phyloP scores from a whole-genome alignment of 2,888 invertebrate species.

The Anoplius nigerrimus region DNA sequence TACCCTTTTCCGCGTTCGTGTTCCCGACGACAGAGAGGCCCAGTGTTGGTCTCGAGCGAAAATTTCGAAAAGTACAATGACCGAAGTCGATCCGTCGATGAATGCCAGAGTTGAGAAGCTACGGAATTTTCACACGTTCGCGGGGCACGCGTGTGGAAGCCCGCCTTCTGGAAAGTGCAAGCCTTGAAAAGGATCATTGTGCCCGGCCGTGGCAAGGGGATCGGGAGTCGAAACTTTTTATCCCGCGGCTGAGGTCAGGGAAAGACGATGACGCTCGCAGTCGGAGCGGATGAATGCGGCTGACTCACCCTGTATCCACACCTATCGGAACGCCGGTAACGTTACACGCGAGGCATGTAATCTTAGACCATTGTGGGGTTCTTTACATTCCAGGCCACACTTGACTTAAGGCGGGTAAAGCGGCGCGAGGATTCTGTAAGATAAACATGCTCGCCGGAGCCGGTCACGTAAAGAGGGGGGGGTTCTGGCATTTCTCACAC shows the following conservation, averaged over 20 bases:
- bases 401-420: slow-evolving; percentile 45
- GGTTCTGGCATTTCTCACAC: slow-evolving; percentile 41
- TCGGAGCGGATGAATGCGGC: no score
- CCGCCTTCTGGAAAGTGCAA: no score
- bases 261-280: background rate
- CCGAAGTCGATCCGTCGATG: no score
- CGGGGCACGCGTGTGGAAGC: no score
- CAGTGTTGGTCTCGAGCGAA: no score
- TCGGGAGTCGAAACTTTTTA: no score
- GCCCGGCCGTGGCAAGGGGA: slow-evolving; percentile 14
- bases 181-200: background rate
- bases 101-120: no score
- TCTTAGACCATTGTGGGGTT: slow-evolving; percentile 53
- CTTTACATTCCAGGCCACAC: slow-evolving; percentile 61
- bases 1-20: no score
- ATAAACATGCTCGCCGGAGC: slow-evolving; percentile 32
- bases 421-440: slow-evolving; percentile 42
- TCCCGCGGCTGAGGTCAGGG: slow-evolving; percentile 32
- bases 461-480: slow-evolving; percentile 15
- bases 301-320: slow-evolving; percentile 12
- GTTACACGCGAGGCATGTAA: slow-evolving; percentile 53
- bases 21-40: no score
- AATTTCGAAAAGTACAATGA: no score
- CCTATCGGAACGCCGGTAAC: slow-evolving; percentile 54
- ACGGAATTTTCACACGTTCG: no score